Conservation (phyloP, 2,797 vertebrate genomes). For the Esox masquinongy region DNA sequence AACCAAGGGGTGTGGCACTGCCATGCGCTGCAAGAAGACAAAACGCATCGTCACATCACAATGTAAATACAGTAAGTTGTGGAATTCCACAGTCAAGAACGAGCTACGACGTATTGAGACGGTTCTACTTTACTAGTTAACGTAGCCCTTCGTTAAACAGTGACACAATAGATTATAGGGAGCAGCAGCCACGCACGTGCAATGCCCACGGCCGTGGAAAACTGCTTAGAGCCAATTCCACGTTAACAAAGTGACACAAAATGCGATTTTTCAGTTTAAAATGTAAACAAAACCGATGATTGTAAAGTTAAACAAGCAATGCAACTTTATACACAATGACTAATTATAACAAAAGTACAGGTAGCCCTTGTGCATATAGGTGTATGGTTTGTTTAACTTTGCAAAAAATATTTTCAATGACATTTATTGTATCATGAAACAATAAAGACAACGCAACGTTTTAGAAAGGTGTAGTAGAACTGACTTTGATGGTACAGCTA, state of each 20-base stretch:
- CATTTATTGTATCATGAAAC: background rate
- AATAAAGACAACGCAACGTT: background rate
- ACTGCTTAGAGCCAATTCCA: background rate
- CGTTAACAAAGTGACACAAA: too few relatives aligned
- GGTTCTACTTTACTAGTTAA: background rate
- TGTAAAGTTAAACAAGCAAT: too few relatives aligned
- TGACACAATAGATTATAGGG: background rate
- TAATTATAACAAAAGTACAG: too few relatives aligned
- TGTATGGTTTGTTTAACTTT: too few relatives aligned
- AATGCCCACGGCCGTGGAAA: background rate
- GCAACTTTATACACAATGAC: too few relatives aligned
- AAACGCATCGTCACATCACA: background rate
- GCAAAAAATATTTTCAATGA: too few relatives aligned
- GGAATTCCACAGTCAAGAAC: background rate
- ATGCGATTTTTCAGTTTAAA: too few relatives aligned
- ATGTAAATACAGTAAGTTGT: background rate
- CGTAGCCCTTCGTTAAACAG: background rate
- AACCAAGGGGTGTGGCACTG: constrained; percentile 30
- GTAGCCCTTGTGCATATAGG: too few relatives aligned
- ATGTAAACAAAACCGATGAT: too few relatives aligned
- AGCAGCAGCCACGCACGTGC: background rate
- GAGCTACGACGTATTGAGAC: background rate
- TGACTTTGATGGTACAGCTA: background rate
- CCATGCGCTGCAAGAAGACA: constrained; percentile 25
- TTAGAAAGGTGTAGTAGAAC: background rate